Evolutionary conservation across 2,888 invertebrate species (phyloP).

Genomic region (Drosophila koepferae): DNA sequence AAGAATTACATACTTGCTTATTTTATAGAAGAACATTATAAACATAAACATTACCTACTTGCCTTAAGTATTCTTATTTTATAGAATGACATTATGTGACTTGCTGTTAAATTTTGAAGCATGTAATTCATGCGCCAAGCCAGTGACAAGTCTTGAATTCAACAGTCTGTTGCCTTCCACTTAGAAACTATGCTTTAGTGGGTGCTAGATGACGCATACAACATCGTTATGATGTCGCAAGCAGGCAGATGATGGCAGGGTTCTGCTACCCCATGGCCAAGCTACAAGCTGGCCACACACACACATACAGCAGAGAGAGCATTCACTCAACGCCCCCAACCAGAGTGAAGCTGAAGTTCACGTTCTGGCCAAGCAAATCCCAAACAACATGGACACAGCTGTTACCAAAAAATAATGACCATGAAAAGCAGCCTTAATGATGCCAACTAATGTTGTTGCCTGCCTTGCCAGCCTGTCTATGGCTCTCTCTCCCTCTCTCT

Average conservation of each 20-base stretch:
- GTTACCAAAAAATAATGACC: conserved; percentile 85
- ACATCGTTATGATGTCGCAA: conserved; percentile 61
- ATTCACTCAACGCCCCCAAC: not conserved
- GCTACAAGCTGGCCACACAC: conserved; percentile 18
- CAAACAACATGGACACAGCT: conserved; percentile 81
- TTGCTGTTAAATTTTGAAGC: not conserved
- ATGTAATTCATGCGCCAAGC: conserved; percentile 21
- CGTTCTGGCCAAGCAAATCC: conserved; percentile 63
- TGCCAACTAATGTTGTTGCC: conserved; percentile 81
- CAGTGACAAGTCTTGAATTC: conserved; percentile 47
- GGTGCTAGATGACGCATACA: conserved; percentile 76
- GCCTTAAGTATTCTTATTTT: not conserved
- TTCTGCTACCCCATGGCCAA: conserved; percentile 9
- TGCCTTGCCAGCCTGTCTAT: conserved; percentile 13
- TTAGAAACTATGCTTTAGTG: conserved; percentile 74
- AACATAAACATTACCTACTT: no score
- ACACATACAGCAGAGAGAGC: not conserved
- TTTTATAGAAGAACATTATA: not conserved
- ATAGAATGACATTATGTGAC: not conserved
- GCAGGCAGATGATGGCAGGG: conserved; percentile 14
- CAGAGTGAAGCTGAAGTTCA: conserved; percentile 24
- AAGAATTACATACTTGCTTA: not conserved
- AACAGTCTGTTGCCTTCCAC: conserved; percentile 68
- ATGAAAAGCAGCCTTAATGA: conserved; percentile 85
- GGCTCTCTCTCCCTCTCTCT: not conserved